A percentile compares a stretch with the other conserved stretches of the same genome.
Evolutionary conservation across 2,888 invertebrate species (phyloP).

Genomic region (Lacanobia oleracea): DNA sequence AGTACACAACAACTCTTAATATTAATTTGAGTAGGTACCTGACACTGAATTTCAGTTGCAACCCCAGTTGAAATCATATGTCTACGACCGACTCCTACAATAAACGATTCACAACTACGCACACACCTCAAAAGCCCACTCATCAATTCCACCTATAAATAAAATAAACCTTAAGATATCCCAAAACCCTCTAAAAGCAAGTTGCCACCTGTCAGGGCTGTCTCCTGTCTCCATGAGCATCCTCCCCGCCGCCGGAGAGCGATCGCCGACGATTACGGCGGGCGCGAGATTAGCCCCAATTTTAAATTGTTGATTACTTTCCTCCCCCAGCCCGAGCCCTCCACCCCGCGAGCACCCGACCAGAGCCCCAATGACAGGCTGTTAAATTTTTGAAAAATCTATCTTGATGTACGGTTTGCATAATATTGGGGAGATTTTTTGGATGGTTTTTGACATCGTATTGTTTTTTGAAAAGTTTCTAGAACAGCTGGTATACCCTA

Average conservation of each 20-base stretch:
- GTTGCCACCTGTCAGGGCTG: slow-evolving; percentile 47
- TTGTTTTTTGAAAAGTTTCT: no score
- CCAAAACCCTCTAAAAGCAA: slow-evolving; percentile 26
- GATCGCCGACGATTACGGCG: slow-evolving; percentile 83
- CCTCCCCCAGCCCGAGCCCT: slow-evolving; percentile 66
- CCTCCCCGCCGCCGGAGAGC: slow-evolving; percentile 72
- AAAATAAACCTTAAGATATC: slow-evolving; percentile 2
- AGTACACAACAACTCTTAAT: no score
- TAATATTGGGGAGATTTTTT: neutral
- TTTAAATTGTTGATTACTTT: slow-evolving; percentile 90
- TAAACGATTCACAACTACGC: neutral
- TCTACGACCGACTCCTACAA: neutral
- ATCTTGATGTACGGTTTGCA: slow-evolving; percentile 68
- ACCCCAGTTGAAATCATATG: no score
- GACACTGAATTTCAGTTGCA: no score
- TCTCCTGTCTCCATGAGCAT: slow-evolving; percentile 49
- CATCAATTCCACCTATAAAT: neutral
- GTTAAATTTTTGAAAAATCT: slow-evolving; percentile 83
- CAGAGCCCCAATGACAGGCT: slow-evolving; percentile 80
- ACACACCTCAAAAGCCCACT: neutral
- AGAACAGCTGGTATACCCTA: no score
- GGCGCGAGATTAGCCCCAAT: slow-evolving; percentile 87
- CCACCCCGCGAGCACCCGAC: slow-evolving; percentile 61
- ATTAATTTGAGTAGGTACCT: no score
- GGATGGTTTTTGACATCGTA: neutral